Percentiles rank a stretch among this genome's conserved stretches.
Conservation (phyloP, 2,888 invertebrate species). For the Calameuta pallipes region DNA sequence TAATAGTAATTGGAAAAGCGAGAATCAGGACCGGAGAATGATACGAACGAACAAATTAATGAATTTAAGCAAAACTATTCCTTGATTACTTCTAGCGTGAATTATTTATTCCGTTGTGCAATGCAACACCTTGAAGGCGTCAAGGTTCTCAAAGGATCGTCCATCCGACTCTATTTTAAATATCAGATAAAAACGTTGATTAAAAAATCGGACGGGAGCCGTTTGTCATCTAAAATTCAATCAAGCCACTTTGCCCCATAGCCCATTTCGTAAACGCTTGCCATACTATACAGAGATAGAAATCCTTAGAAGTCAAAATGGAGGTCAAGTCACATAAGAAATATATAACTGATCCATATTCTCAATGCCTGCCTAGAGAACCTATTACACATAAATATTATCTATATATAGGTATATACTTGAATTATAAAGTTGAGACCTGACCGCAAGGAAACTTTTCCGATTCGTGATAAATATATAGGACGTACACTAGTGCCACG, state of each 20-base stretch:
- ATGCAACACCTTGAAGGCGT: background rate
- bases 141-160: background rate
- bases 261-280: background rate
- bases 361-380: background rate
- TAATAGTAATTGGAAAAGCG: background rate
- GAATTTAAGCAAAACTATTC: background rate
- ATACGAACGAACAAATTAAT: background rate
- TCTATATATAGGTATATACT: background rate
- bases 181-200: slow-evolving; percentile 37
- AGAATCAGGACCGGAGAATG: background rate
- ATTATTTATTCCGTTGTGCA: background rate
- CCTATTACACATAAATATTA: background rate
- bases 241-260: slow-evolving; percentile 27
- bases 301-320: too few species aligned
- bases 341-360: background rate
- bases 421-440: background rate
- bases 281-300: too few species aligned
- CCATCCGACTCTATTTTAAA: slow-evolving; percentile 34
- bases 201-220: slow-evolving; percentile 24
- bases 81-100: background rate
- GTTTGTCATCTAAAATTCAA: slow-evolving; percentile 42
- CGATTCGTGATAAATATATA: background rate
- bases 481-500: background rate
- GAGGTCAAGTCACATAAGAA: too few species aligned
- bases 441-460: background rate